Evolutionary conservation across 2,888 invertebrate genomes (phyloP), one percentile per base, ranked within the genome.

Genomic region (Sinelater perroti): DNA sequence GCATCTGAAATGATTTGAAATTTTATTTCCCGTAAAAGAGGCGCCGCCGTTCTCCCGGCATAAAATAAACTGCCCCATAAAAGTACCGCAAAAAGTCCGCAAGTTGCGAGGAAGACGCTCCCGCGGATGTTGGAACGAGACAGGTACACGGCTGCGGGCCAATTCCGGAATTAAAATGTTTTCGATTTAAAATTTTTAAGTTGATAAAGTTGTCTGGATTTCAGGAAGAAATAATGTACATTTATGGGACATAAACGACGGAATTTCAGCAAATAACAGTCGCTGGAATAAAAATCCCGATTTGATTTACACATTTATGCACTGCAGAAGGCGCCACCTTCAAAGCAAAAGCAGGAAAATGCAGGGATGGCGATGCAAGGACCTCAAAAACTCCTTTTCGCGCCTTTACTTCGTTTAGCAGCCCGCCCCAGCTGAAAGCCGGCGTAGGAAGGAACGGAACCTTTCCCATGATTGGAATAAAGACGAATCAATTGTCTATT

Each of bases 401-500:
- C 18, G 21, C 20, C 21, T 40, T 40, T 40, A 20, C 18, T 24
- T 40, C 24, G 24, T n/a, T 40, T 40, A 4, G n/a, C 35, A 24
- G 7, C 11, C 13, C 40, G 24, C 40, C 40, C 40, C 26, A 16
- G 8, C n/a, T n/a, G n/a, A n/a, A n/a, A n/a, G n/a, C n/a, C 40
- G 36, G 13, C 7, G 11, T 13, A 24, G 35, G 18, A 47, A 62
- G 40, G 18, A 21, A 14, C 24, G 24, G n/a, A 21, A 14, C 61
- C 61, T 63, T 61, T 65, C 63, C 61, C 63, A 65, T 65, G 65
- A 62, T 60, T 54, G 51, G 47, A 57, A 63, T 63, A 61, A 63
- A 63, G 58, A 60, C 63, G 63, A 53, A 58, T 51, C 63, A 53
- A 63, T 63, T 65, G 61, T 63, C 53, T 61, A 49, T 47, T 33